Conservation (phyloP, 2,113 vertebrate species). For the Nettapus auritus region DNA sequence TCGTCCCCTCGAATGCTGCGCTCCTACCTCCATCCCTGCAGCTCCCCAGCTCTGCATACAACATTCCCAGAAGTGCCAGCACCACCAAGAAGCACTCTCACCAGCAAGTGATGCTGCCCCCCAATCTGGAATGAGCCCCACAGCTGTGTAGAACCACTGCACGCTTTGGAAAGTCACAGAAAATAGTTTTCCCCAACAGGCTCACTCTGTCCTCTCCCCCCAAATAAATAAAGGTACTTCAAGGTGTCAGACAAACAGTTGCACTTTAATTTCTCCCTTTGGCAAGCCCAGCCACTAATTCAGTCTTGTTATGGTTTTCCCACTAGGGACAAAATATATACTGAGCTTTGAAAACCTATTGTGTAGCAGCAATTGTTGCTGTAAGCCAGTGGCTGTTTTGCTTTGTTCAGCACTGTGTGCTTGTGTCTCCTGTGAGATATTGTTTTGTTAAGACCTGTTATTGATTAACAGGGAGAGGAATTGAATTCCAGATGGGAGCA, state of each 20-base stretch:
- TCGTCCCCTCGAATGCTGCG: background rate
- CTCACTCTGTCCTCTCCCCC: background rate
- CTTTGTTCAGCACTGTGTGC: constrained; percentile 64
- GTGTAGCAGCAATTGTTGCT: constrained; percentile 62
- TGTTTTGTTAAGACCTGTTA: constrained; percentile 67
- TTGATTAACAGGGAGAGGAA: constrained; percentile 66
- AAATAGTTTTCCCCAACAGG: constrained; percentile 15
- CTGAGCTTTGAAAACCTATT: constrained; percentile 66
- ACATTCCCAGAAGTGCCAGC: accelerated
- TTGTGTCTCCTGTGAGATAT: constrained; percentile 65
- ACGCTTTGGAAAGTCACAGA: background rate
- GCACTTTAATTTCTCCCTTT: constrained; percentile 60
- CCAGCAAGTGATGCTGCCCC: background rate
- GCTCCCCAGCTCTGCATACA: accelerated
- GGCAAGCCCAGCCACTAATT: constrained; percentile 58
- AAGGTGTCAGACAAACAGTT: constrained; percentile 3
- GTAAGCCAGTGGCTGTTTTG: constrained; percentile 59
- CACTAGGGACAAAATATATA: constrained; percentile 64
- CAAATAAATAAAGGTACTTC: constrained; percentile 52
- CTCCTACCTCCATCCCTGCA: accelerated
- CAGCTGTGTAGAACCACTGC: background rate
- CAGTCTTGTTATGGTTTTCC: constrained; percentile 64
- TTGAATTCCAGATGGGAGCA: constrained; percentile 46
- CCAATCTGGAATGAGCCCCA: background rate
- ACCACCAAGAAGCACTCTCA: background rate